Percentiles rank a stretch among this genome's conserved stretches.
phyloP scores from a whole-genome alignment of 2,888 invertebrate species.

The Plagiodera versicolora region DNA sequence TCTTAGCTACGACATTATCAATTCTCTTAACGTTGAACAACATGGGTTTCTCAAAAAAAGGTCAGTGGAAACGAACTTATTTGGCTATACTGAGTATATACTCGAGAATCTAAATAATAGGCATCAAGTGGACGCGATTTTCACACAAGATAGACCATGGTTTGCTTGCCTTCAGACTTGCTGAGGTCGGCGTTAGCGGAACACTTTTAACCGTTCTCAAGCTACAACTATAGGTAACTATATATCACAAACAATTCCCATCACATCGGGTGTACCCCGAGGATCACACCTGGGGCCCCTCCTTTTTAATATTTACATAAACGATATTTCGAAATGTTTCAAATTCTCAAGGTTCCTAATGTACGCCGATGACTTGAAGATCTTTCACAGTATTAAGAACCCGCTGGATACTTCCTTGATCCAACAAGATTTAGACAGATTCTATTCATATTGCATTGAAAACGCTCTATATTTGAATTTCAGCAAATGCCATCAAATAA shows the following conservation, averaged over 20 bases:
- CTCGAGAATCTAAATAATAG: neutral
- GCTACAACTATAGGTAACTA: no score
- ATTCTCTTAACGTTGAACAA: neutral
- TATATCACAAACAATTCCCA: neutral
- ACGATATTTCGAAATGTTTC: slow-evolving; percentile 13
- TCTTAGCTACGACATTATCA: neutral
- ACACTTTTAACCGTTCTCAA: neutral
- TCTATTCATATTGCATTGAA: neutral
- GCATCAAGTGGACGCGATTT: neutral
- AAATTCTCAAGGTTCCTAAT: slow-evolving; percentile 5
- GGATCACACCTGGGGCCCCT: slow-evolving; percentile 11
- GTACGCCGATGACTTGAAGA: slow-evolving; percentile 16
- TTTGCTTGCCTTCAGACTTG: slow-evolving; percentile 1
- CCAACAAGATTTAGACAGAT: neutral
- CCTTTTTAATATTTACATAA: slow-evolving; percentile 14
- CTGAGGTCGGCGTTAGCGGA: slow-evolving; percentile 3
- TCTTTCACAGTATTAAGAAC: neutral
- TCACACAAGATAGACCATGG: slow-evolving; percentile 8
- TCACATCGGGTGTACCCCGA: neutral
- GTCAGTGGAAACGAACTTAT: neutral
- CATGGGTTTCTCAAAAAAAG: slow-evolving; percentile 7
- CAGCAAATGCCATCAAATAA: neutral
- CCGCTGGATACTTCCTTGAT: neutral
- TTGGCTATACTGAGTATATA: neutral
- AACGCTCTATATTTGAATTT: neutral